Percentiles rank a stretch among this genome's conserved stretches.
These are phyloP conservation scores for Cinara cedri DNA, from an alignment of 2,888 invertebrate genomes.

Conservation along the genomic window DNA sequence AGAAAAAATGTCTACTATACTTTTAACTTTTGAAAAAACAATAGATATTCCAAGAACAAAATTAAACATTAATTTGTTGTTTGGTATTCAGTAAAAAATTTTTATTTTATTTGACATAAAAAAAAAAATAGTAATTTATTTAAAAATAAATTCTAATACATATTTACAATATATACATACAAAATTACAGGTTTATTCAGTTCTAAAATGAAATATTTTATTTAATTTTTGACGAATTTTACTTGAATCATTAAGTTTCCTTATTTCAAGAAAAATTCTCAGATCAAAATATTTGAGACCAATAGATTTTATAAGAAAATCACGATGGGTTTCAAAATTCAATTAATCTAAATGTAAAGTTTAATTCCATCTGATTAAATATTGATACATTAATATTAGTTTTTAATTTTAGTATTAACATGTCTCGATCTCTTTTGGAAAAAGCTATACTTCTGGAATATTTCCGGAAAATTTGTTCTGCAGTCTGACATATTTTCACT, in stretches of 20 bases:
- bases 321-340: slow-evolving; percentile 11
- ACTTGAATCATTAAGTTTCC: background rate
- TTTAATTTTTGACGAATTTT: background rate
- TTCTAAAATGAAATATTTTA: slow-evolving; percentile 5
- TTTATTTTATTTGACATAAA: no score
- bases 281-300: slow-evolving; percentile 4
- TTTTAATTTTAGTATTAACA: slow-evolving; percentile 23
- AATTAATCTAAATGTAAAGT: slow-evolving; percentile 6
- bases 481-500: slow-evolving; percentile 12
- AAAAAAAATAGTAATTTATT: no score
- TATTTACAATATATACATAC: no score
- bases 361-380: slow-evolving; percentile 14
- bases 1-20: no score
- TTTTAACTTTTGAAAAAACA: no score
- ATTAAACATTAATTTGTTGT: no score
- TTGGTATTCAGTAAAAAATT: no score
- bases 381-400: slow-evolving; percentile 15
- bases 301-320: slow-evolving; percentile 10
- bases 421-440: slow-evolving; percentile 8
- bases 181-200: background rate
- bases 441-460: slow-evolving; percentile 3
- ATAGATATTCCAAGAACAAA: no score
- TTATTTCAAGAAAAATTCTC: slow-evolving; percentile 2
- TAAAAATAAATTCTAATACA: no score
- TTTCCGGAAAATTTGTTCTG: slow-evolving; percentile 18